A percentile compares a stretch with the other conserved stretches of the same genome.
These are phyloP conservation scores for Parthenolecanium corni DNA, from an alignment of 2,888 invertebrate genomes.

Conservation along the genomic window DNA sequence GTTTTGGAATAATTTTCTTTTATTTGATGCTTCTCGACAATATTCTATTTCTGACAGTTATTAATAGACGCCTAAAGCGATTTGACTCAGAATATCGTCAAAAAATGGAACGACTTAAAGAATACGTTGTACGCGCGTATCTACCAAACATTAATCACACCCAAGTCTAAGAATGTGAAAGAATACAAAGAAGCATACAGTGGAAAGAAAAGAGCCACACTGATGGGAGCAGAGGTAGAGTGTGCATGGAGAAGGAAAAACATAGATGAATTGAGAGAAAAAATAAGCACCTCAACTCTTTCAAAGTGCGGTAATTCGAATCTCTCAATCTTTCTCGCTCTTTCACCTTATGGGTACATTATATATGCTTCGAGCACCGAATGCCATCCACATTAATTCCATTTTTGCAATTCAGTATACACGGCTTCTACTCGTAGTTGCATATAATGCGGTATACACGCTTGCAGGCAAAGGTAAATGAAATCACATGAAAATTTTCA, in stretches of 20 bases:
- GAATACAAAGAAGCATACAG: constrained; percentile 6
- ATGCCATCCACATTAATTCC: constrained; percentile 12
- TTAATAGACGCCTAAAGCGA: constrained; percentile 26
- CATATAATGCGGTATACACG: too few relatives aligned
- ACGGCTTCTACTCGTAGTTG: too few relatives aligned
- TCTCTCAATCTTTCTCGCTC: too few relatives aligned
- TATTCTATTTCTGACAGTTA: constrained; percentile 28
- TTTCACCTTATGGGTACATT: neutral
- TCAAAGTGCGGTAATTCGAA: constrained; percentile 11
- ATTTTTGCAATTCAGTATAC: neutral
- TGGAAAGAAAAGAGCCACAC: too few relatives aligned
- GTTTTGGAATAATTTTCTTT: constrained; percentile 26
- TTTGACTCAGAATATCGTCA: constrained; percentile 28
- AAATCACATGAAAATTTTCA: too few relatives aligned
- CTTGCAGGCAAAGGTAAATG: too few relatives aligned
- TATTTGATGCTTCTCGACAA: constrained; percentile 28
- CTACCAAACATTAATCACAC: constrained; percentile 23
- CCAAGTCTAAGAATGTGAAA: constrained; percentile 24
- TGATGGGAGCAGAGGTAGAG: too few relatives aligned
- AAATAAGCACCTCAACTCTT: constrained; percentile 14
- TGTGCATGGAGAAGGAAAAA: neutral
- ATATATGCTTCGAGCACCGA: constrained; percentile 5
- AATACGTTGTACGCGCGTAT: constrained; percentile 24
- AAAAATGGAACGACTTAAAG: constrained; percentile 26
- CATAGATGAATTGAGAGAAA: constrained; percentile 3